A percentile compares a stretch with the other conserved stretches of the same genome.
Evolutionary conservation across 2,113 vertebrate species (phyloP).

Genomic region (Hassar affinis): DNA sequence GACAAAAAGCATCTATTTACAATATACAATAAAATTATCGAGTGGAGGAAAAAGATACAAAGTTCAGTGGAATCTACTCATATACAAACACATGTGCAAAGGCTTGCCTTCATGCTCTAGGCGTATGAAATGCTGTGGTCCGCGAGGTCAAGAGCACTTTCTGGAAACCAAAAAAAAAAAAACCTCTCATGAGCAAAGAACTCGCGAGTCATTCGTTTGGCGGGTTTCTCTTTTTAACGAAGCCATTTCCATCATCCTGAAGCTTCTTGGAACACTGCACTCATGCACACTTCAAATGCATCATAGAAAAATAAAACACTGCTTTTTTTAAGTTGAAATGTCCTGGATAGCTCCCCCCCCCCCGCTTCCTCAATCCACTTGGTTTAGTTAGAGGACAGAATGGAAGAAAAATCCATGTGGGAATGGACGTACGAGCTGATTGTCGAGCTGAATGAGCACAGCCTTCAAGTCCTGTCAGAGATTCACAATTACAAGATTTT

Average conservation of each 20-base stretch:
- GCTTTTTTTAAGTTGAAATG: background rate
- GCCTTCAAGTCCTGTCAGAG: background rate
- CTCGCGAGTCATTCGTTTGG: background rate
- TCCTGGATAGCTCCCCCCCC: background rate
- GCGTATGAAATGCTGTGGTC: constrained; percentile 34
- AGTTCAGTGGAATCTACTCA: constrained; percentile 3
- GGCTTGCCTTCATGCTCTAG: constrained; percentile 41
- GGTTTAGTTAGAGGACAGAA: background rate
- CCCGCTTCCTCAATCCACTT: background rate
- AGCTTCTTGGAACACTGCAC: background rate
- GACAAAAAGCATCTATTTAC: constrained; percentile 48
- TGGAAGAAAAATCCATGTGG: background rate
- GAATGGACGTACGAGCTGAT: constrained; percentile 10
- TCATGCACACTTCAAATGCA: constrained; percentile 1
- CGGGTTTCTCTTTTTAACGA: background rate
- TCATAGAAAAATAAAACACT: constrained; percentile 53
- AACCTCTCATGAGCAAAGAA: background rate
- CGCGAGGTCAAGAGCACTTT: constrained; percentile 35
- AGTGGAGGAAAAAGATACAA: constrained; percentile 10
- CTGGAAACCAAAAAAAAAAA: background rate
- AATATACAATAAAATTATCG: constrained; percentile 37
- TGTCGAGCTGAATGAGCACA: constrained; percentile 41
- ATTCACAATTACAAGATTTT: background rate
- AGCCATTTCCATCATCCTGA: background rate
- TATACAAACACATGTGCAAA: constrained; percentile 14